Evolutionary conservation across 1,140 invertebrate species (phyloP).

Genomic region (Helicoverpa zea): DNA sequence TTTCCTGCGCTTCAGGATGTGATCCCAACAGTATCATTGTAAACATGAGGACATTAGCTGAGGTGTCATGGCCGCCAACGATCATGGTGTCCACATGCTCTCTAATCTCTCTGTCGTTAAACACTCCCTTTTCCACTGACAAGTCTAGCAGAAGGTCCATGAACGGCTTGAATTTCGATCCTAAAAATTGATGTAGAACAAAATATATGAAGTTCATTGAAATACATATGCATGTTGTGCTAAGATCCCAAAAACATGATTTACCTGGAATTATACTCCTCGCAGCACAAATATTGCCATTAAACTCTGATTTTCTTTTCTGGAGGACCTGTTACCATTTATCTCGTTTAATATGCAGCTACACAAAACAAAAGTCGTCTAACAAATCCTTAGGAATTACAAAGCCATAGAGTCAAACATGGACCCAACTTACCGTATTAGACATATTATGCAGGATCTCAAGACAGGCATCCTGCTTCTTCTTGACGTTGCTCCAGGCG

Average conservation of each 20-base stretch:
- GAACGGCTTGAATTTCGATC: conserved; percentile 75
- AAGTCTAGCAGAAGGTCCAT: conserved; percentile 75
- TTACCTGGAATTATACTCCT: conserved; percentile 45
- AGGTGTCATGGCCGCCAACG: conserved; percentile 76
- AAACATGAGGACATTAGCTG: conserved; percentile 70
- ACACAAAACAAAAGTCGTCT: not conserved
- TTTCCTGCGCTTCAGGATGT: conserved; percentile 72
- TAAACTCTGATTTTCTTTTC: conserved; percentile 70
- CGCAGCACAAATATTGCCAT: conserved; percentile 57
- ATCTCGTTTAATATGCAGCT: not conserved
- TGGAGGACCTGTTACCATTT: conserved; percentile 68
- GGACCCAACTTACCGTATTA: conserved; percentile 67
- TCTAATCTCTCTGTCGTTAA: conserved; percentile 74
- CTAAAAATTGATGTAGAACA: conserved; percentile 53
- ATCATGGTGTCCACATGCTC: conserved; percentile 81
- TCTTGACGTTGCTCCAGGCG: conserved; percentile 63
- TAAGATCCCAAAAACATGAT: too few species aligned
- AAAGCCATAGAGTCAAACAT: too few species aligned
- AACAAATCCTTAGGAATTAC: not conserved
- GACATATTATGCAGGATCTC: conserved; percentile 76
- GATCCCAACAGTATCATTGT: conserved; percentile 72
- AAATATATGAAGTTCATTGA: not conserved
- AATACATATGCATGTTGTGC: too few species aligned
- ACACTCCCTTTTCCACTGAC: conserved; percentile 66
- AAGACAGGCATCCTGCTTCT: conserved; percentile 68